Percentiles rank a stretch among this genome's conserved stretches.
Conservation (phyloP, 2,113 vertebrate species). For the Cebidichthys violaceus region DNA sequence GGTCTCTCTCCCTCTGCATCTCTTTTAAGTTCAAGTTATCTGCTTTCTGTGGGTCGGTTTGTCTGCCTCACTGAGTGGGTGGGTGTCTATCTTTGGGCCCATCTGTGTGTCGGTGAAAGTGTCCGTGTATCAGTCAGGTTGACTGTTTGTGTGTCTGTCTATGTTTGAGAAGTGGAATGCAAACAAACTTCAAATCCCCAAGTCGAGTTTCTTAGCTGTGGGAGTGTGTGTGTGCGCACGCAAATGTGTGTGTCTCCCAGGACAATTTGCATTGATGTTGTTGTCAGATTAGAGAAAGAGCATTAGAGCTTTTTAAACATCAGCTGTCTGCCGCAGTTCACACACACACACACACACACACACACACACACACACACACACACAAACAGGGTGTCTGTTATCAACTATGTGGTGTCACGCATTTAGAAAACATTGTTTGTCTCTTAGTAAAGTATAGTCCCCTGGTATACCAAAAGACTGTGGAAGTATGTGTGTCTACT, state of each 20-base stretch:
- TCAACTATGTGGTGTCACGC: conserved; percentile 41
- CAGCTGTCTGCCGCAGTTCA: conserved; percentile 40
- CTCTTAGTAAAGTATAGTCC: conserved; percentile 49
- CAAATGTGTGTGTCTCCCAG: conserved; percentile 27
- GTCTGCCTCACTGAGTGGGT: conserved; percentile 32
- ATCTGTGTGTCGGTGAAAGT: conserved; percentile 19
- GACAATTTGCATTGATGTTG: conserved; percentile 65
- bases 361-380: conserved; percentile 6
- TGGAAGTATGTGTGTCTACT: conserved; percentile 1
- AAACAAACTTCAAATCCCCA: conserved; percentile 65
- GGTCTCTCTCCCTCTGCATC: conserved; percentile 4
- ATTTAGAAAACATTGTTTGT: conserved; percentile 62
- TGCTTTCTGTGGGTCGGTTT: conserved; percentile 30
- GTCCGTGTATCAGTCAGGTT: conserved; percentile 25
- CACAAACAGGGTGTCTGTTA: conserved; percentile 18
- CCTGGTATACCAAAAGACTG: conserved; percentile 37
- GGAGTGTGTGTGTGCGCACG: not conserved
- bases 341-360: conserved; percentile 10
- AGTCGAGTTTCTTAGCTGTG: conserved; percentile 7
- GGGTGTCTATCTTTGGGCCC: conserved; percentile 25
- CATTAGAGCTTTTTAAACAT: conserved; percentile 64
- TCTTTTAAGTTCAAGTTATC: conserved; percentile 52
- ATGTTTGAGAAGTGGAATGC: conserved; percentile 40
- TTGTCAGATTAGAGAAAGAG: conserved; percentile 57
- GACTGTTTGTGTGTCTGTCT: conserved; percentile 33